Evolutionary conservation across 2,888 invertebrate species (phyloP).

Genomic region (Dyspetes luteomarginatus): DNA sequence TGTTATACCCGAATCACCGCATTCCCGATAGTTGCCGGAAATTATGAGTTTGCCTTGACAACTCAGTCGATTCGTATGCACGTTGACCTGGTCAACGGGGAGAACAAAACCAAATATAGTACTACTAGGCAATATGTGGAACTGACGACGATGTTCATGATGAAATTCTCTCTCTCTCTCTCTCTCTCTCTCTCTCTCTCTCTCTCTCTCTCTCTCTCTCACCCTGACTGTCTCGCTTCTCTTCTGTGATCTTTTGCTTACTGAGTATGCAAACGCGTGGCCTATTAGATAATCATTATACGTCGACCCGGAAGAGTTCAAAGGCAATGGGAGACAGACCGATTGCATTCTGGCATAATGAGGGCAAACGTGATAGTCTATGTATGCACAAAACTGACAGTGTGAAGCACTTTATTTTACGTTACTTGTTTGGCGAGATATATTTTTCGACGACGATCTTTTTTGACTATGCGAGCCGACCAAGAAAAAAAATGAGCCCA

Average conservation of each 20-base stretch:
- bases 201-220: neutral
- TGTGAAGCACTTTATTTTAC: neutral
- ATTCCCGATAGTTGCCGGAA: slow-evolving; percentile 52
- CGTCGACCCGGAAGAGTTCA: slow-evolving; percentile 21
- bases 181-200: neutral
- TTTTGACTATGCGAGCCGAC: neutral
- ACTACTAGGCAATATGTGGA: neutral
- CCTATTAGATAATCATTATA: slow-evolving; percentile 26
- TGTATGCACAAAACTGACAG: neutral
- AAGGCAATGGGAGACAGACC: neutral
- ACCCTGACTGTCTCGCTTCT: too few species aligned
- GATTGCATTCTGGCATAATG: slow-evolving; percentile 9
- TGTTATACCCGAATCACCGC: slow-evolving; percentile 43
- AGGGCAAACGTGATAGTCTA: neutral
- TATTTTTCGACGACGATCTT: neutral
- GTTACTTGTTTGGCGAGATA: neutral
- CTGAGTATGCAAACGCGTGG: neutral
- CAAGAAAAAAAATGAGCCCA: neutral
- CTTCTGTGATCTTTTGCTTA: neutral
- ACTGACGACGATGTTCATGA: slow-evolving; percentile 29
- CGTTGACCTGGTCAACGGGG: slow-evolving; percentile 25
- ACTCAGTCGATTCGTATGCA: slow-evolving; percentile 29
- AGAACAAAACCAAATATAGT: neutral
- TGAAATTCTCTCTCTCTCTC: slow-evolving; percentile 30
- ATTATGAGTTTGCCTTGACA: slow-evolving; percentile 59